Evolutionary conservation across 1,140 invertebrate genomes (phyloP).

Genomic region (Megathymus violae): DNA sequence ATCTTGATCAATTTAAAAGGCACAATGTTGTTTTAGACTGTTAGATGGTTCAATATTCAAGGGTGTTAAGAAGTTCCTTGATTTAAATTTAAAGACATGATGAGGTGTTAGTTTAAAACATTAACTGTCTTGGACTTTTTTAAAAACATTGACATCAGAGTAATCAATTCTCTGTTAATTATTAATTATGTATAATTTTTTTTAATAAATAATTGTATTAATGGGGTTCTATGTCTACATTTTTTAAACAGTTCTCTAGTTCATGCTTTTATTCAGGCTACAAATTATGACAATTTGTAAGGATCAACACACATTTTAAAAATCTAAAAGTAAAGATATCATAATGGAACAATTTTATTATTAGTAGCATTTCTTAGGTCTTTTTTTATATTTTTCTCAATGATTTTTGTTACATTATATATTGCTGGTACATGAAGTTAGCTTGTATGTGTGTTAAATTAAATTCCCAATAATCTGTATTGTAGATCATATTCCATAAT

Average conservation of each 20-base stretch:
- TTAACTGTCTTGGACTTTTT: constrained; percentile 16
- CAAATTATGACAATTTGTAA: not conserved
- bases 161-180: constrained; percentile 8
- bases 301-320: not conserved
- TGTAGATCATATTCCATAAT: too few relatives aligned
- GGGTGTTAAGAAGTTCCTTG: constrained; percentile 25
- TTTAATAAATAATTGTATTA: not conserved
- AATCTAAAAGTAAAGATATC: not conserved
- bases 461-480: too few relatives aligned
- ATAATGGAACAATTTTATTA: not conserved
- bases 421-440: too few relatives aligned
- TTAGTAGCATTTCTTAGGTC: not conserved
- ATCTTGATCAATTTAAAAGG: constrained; percentile 65
- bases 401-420: too few relatives aligned
- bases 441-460: too few relatives aligned
- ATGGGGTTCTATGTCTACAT: not conserved
- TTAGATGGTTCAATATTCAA: not conserved
- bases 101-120: constrained; percentile 14
- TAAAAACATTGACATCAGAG: not conserved
- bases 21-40: constrained; percentile 53
- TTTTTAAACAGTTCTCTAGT: not conserved
- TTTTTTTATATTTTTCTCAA: not conserved
- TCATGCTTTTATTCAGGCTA: not conserved
- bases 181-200: not conserved
- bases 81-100: constrained; percentile 13